Base-by-base conservation (phyloP, 1,140 invertebrate genomes). In the Drosophila sulfurigaster region DNA sequence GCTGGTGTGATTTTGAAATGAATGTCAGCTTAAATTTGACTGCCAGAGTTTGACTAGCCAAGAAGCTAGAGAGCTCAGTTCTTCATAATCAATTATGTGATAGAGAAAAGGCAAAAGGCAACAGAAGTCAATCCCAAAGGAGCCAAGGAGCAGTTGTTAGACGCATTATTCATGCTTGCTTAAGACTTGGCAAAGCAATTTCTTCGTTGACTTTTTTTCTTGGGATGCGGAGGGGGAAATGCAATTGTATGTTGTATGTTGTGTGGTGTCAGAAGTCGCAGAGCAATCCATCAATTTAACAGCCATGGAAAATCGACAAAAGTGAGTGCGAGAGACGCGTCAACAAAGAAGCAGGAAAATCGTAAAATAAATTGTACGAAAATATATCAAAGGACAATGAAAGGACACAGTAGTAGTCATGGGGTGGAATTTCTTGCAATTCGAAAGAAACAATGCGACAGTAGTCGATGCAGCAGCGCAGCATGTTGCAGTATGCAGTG, bases 241-340 rank as follows among this genome's bases (percentile, higher is more conserved):
- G 43, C 46, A 82, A 78, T 75, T 83, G 69, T 87, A 63, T 25
- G 20, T 75, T 83, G 69, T 87, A 63, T 25, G 20, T 25, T 25
- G 3, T 78, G 66, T 70, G 77, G 85, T 88, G 85, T 81, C 85
- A 88, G 69, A 88, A 89, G 81, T 88, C 85, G 85, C 85, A 88
- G 63, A 78, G 85, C 75, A 89, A 88, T 88, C 85, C 78, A 88
- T 88, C 85, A 88, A 89, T 88, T 85, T 89, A 89, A 88, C 78
- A 89, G 75, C 83, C 81, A 81, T 75, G 70, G 67, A 80, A 81
- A 88, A 88, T 88, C 85, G 57, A 41, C n/a, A 32, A n/a, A 25
- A 43, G 41, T n/a, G n/a, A 43, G 41, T n/a, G 4, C 41, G 11
- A 72, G 5, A 59, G 68, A 71, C 35, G 28, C 20, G 41, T 10